A percentile compares a stretch with the other conserved stretches of the same genome.
Conservation (phyloP, 2,888 invertebrate species). For the Tortricodes alternella region DNA sequence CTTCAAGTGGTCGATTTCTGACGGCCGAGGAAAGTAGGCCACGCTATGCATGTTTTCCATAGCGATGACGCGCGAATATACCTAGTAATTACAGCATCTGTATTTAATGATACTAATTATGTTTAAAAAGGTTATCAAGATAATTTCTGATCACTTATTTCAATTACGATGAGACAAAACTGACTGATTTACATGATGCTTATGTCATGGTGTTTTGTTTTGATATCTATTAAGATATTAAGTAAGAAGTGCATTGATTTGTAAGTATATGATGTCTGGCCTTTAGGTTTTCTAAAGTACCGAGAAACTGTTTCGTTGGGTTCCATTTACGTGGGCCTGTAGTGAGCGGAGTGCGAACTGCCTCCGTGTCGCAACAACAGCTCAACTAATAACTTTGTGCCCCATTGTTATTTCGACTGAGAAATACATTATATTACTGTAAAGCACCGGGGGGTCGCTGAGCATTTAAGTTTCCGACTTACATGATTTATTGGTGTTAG, state of each 20-base stretch:
- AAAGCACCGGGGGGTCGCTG: slow-evolving; percentile 24
- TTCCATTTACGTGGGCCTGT: background rate
- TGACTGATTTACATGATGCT: no score
- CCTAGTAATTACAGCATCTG: background rate
- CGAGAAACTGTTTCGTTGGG: background rate
- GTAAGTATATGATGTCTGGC: no score
- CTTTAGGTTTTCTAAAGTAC: no score
- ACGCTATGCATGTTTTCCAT: slow-evolving; percentile 29
- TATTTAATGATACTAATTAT: slow-evolving; percentile 14
- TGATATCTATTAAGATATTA: no score
- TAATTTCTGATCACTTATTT: no score
- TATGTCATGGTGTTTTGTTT: no score
- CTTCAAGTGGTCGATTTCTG: slow-evolving; percentile 42
- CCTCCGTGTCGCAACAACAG: slow-evolving; percentile 36
- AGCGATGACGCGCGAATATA: slow-evolving; percentile 8
- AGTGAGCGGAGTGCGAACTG: slow-evolving; percentile 26
- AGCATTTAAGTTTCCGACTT: slow-evolving; percentile 32
- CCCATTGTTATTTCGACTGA: slow-evolving; percentile 43
- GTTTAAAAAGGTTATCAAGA: no score
- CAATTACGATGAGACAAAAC: no score
- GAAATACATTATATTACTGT: slow-evolving; percentile 40
- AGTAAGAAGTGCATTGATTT: no score
- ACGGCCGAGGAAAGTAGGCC: slow-evolving; percentile 48
- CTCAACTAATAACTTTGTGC: slow-evolving; percentile 40
- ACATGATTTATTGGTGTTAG: slow-evolving; percentile 8